Conservation (phyloP, 1,140 invertebrate genomes). For the Drosophila biarmipes region DNA sequence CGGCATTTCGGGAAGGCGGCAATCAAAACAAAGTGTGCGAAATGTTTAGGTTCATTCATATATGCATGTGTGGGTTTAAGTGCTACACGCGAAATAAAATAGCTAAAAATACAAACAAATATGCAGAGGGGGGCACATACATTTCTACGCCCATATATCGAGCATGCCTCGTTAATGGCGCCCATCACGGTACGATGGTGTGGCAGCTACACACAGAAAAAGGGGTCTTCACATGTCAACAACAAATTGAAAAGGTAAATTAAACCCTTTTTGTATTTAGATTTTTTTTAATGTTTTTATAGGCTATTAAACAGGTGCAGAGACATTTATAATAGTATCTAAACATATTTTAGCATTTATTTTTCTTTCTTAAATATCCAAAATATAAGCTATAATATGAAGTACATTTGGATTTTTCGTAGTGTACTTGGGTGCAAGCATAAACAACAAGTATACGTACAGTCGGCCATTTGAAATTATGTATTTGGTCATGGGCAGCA, state of each 20-base stretch:
- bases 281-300: no score
- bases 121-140: constrained; percentile 27
- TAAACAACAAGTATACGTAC: constrained; percentile 22
- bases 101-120: constrained; percentile 52
- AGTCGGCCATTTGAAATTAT: constrained; percentile 29
- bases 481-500: constrained; percentile 17
- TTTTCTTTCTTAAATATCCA: neutral
- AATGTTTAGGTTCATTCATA: constrained; percentile 58
- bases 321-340: neutral
- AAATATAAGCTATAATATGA: no score
- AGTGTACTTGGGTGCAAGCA: constrained; percentile 2
- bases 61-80: constrained; percentile 25
- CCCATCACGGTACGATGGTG: constrained; percentile 39
- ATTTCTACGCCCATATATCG: constrained; percentile 16
- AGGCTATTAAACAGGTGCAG: no score
- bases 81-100: constrained; percentile 41
- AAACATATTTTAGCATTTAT: neutral
- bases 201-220: constrained; percentile 23
- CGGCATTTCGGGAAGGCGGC: constrained; percentile 31
- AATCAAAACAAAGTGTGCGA: constrained; percentile 79
- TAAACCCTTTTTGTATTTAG: no score
- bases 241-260: no score
- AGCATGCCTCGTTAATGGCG: constrained; percentile 44
- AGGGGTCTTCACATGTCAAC: neutral
- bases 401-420: neutral